phyloP scores from a whole-genome alignment of 2,888 invertebrate genomes.

The Blera fallax region DNA sequence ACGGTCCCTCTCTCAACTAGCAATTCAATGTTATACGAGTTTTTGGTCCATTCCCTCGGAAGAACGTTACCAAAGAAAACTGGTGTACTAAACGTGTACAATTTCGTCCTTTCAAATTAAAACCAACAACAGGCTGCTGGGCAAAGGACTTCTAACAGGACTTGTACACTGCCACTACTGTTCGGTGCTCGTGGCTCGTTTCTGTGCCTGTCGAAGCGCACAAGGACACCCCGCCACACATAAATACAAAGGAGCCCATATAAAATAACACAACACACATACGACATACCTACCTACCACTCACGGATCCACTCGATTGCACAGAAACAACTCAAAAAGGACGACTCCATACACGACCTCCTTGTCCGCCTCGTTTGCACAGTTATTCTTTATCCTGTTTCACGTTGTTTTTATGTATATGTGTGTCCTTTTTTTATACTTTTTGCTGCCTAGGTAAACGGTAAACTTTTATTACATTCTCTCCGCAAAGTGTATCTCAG shows the following conservation, averaged over 20 bases:
- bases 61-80: conserved; percentile 33
- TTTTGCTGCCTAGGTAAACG: conserved; percentile 64
- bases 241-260: conserved; percentile 43
- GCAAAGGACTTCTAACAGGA: conserved; percentile 29
- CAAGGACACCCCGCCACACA: conserved; percentile 30
- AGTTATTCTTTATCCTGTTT: conserved; percentile 69
- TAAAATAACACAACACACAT: conserved; percentile 43
- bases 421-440: conserved; percentile 32
- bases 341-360: neutral
- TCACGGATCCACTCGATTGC: conserved; percentile 63
- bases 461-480: conserved; percentile 67
- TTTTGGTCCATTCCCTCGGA: neutral
- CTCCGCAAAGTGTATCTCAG: conserved; percentile 25
- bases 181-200: neutral
- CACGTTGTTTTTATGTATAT: conserved; percentile 37
- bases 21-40: conserved; percentile 40
- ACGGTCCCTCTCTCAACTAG: neutral
- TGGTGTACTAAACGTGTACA: conserved; percentile 27
- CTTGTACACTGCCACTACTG: neutral
- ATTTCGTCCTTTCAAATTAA: conserved; percentile 67
- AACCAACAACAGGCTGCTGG: conserved; percentile 65
- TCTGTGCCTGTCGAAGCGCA: conserved; percentile 22
- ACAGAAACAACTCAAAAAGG: conserved; percentile 57
- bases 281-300: conserved; percentile 11
- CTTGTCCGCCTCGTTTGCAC: neutral